These are phyloP conservation scores for Rhopalosiphum nymphaeae DNA, from an alignment of 2,888 invertebrate species.

Conservation along the genomic window DNA sequence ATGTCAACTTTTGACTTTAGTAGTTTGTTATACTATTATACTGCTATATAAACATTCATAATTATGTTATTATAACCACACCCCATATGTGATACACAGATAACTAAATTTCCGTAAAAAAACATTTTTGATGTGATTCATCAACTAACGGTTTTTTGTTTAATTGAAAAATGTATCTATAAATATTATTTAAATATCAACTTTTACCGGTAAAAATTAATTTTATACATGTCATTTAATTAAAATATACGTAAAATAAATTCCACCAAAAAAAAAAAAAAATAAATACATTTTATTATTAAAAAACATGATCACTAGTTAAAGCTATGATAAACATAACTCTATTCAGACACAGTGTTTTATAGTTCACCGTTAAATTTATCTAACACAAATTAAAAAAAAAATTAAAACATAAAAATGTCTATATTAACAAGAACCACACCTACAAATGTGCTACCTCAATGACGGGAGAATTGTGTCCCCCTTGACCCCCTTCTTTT, in stretches of 20 bases:
- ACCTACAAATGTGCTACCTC: neutral
- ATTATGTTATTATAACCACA: neutral
- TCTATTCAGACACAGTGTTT: too few relatives aligned
- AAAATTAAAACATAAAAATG: too few relatives aligned
- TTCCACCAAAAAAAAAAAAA: too few relatives aligned
- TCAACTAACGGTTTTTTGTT: neutral
- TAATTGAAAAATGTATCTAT: neutral
- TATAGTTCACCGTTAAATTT: too few relatives aligned
- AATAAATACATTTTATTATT: too few relatives aligned
- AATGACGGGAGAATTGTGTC: too few relatives aligned
- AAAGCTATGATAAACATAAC: too few relatives aligned
- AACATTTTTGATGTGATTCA: neutral
- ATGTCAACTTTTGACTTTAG: neutral
- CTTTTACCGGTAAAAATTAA: too few relatives aligned
- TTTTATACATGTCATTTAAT: too few relatives aligned
- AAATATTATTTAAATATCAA: neutral
- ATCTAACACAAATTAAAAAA: too few relatives aligned
- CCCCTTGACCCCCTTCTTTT: neutral
- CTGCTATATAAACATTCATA: neutral
- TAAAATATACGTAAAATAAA: too few relatives aligned
- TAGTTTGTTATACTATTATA: neutral
- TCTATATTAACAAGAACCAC: neutral
- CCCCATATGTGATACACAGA: neutral
- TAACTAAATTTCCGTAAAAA: neutral
- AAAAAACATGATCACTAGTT: too few relatives aligned